A percentile compares a stretch with the other conserved stretches of the same genome.
Conservation (phyloP, 2,113 vertebrate genomes). For the Muntiacus muntjak region DNA sequence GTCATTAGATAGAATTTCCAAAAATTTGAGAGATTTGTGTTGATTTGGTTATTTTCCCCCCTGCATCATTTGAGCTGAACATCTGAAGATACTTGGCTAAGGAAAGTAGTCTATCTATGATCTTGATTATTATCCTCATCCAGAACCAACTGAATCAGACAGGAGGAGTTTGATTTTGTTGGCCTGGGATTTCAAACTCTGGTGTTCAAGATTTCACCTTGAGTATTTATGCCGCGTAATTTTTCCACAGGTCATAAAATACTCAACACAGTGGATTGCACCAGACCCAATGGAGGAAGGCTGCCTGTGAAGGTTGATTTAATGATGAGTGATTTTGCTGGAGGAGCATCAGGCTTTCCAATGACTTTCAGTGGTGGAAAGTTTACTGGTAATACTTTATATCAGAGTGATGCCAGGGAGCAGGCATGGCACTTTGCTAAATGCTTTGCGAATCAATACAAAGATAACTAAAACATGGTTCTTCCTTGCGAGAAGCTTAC, state of each 20-base stretch:
- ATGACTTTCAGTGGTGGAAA: slow-evolving; percentile 86
- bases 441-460: neutral
- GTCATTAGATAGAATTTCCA: neutral
- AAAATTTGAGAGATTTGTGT: neutral
- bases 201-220: neutral
- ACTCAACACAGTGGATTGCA: slow-evolving; percentile 88
- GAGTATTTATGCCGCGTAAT: neutral
- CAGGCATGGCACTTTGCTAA: neutral
- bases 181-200: neutral
- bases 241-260: slow-evolving; percentile 83
- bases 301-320: slow-evolving; percentile 81
- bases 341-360: slow-evolving; percentile 87
- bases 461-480: neutral
- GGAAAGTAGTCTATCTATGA: neutral
- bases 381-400: slow-evolving; percentile 80
- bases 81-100: neutral
- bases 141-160: neutral
- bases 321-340: slow-evolving; percentile 88
- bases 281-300: slow-evolving; percentile 83
- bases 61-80: neutral
- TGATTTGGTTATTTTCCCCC: neutral
- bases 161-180: neutral
- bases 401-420: neutral
- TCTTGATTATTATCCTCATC: neutral
- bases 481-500: neutral